phyloP scores from a whole-genome alignment of 2,113 vertebrate genomes.

The Callipepla californica region DNA sequence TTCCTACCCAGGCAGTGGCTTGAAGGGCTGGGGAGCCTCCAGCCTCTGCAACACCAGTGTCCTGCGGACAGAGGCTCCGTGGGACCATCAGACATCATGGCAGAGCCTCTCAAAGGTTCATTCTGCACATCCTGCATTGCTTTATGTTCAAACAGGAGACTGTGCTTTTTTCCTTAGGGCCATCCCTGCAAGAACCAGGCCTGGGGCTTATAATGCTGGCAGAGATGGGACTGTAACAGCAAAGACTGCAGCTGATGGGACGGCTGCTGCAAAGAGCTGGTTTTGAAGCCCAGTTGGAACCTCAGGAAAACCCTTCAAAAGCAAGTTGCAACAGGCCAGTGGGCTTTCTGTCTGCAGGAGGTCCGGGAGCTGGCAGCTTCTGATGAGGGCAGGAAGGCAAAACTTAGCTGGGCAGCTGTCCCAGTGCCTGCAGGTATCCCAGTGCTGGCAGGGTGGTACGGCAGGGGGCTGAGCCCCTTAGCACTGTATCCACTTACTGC shows the following conservation, averaged over 20 bases:
- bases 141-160: background rate
- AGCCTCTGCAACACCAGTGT: background rate
- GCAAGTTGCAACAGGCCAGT: background rate
- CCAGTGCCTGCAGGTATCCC: rapidly evolving
- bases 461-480: rapidly evolving
- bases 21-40: background rate
- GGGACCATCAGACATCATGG: background rate
- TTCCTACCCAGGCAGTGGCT: background rate
- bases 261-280: background rate
- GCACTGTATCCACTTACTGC: background rate
- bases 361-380: background rate
- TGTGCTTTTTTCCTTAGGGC: background rate
- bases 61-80: background rate
- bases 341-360: background rate
- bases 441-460: background rate
- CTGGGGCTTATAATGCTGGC: too few relatives aligned
- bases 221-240: background rate
- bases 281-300: background rate
- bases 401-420: background rate
- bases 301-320: background rate
- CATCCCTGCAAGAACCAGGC: background rate
- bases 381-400: background rate
- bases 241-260: background rate
- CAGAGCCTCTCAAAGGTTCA: background rate
- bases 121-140: background rate